Conservation (phyloP, 2,888 invertebrate species). For the Eudemis profundana region DNA sequence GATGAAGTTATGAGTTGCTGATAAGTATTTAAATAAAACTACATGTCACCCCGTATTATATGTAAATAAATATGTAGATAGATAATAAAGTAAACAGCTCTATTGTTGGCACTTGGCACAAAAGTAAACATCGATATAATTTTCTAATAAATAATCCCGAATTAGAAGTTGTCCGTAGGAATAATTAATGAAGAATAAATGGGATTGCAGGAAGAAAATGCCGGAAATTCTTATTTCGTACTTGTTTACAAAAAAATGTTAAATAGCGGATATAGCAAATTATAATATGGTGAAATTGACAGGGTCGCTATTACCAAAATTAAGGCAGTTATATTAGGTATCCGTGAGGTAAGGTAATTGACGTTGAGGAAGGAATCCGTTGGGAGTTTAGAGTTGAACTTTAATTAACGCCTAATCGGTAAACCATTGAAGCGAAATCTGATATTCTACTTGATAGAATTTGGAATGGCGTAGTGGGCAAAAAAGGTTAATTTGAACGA, state of each 20-base stretch:
- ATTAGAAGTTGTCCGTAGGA: too few species aligned
- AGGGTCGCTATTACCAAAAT: not conserved
- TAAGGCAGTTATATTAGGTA: constrained; percentile 18
- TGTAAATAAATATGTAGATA: too few species aligned
- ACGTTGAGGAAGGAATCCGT: not conserved
- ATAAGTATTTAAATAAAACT: too few species aligned
- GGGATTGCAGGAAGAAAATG: not conserved
- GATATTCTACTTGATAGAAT: not conserved
- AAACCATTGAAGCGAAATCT: not conserved
- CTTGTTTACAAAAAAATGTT: constrained; percentile 30
- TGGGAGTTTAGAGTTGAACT: constrained; percentile 6
- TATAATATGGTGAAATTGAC: too few species aligned
- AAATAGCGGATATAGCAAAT: constrained; percentile 9
- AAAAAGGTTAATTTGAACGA: not conserved
- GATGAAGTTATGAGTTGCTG: too few species aligned
- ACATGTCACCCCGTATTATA: too few species aligned
- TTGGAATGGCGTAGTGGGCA: not conserved
- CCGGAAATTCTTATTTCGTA: constrained; percentile 12
- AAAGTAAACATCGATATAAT: too few species aligned
- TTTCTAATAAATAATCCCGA: too few species aligned
- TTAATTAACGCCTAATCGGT: not conserved
- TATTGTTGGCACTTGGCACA: too few species aligned
- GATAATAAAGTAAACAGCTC: too few species aligned
- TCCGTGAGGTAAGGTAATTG: constrained; percentile 4
- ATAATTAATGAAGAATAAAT: not conserved